These are phyloP conservation scores for Genyomyrus donnyi DNA, from an alignment of 2,113 vertebrate species.

Conservation along the genomic window DNA sequence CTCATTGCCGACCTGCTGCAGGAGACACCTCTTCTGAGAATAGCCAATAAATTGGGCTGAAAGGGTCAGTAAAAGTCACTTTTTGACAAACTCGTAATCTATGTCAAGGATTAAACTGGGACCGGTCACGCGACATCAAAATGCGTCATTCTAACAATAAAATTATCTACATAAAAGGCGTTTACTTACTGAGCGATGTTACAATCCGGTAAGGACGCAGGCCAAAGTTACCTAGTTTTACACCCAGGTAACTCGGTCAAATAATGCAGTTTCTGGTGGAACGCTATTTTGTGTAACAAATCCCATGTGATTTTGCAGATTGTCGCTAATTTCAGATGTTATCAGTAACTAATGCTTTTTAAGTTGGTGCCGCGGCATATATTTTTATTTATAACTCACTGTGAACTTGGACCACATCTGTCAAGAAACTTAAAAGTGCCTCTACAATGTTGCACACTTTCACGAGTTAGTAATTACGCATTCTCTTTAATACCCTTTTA, in stretches of 20 bases:
- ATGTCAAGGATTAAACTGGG: constrained; percentile 23
- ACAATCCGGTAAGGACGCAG: not conserved
- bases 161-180: not conserved
- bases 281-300: not conserved
- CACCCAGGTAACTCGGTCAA: not conserved
- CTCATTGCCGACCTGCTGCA: constrained; percentile 21
- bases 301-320: not conserved
- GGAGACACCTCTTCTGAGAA: constrained; percentile 16
- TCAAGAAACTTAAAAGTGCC: not conserved
- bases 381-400: not conserved
- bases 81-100: not conserved
- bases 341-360: not conserved
- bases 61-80: constrained; percentile 18
- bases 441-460: not conserved
- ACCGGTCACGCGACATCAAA: not conserved
- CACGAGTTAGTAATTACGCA: not conserved
- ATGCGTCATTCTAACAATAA: not conserved
- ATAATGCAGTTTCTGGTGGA: not conserved
- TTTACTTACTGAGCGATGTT: not conserved
- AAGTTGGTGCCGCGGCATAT: not conserved
- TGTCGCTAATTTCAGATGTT: not conserved
- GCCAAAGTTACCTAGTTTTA: not conserved
- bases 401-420: not conserved
- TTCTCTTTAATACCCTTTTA: not conserved
- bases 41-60: constrained; percentile 3